A percentile compares a stretch with the other conserved stretches of the same genome.
These are phyloP conservation scores for Prunella fulvescens DNA, from an alignment of 2,113 vertebrate genomes.

Conservation along the genomic window DNA sequence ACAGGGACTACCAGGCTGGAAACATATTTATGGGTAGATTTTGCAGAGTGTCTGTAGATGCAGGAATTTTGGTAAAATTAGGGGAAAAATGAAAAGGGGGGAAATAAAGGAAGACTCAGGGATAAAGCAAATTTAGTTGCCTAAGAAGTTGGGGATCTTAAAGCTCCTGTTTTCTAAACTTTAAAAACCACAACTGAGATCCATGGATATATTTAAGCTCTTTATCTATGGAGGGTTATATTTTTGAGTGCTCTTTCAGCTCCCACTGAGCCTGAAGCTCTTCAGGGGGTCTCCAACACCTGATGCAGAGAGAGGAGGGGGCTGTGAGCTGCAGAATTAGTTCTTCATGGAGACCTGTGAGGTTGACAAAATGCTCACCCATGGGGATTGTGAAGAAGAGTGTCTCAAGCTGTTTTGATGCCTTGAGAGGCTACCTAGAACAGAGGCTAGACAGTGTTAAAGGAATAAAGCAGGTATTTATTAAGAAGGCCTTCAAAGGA, in stretches of 20 bases:
- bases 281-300: not conserved
- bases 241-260: not conserved
- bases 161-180: not conserved
- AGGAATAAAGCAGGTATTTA: not conserved
- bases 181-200: not conserved
- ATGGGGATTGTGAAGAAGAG: not conserved
- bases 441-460: not conserved
- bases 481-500: not conserved
- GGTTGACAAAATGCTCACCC: not conserved
- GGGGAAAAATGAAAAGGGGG: fast-evolving
- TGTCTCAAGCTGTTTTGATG: not conserved
- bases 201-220: not conserved
- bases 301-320: fast-evolving
- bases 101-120: fast-evolving
- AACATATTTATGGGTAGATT: not conserved
- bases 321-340: not conserved
- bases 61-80: not conserved
- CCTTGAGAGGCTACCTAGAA: not conserved
- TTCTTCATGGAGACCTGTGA: not conserved
- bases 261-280: not conserved
- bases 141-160: not conserved
- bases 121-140: not conserved
- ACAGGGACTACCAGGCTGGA: not conserved
- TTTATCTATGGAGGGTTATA: not conserved
- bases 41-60: not conserved